A percentile compares a stretch with the other conserved stretches of the same genome.
Conservation (phyloP, 2,113 vertebrate species). For the Hystrix cristata region DNA sequence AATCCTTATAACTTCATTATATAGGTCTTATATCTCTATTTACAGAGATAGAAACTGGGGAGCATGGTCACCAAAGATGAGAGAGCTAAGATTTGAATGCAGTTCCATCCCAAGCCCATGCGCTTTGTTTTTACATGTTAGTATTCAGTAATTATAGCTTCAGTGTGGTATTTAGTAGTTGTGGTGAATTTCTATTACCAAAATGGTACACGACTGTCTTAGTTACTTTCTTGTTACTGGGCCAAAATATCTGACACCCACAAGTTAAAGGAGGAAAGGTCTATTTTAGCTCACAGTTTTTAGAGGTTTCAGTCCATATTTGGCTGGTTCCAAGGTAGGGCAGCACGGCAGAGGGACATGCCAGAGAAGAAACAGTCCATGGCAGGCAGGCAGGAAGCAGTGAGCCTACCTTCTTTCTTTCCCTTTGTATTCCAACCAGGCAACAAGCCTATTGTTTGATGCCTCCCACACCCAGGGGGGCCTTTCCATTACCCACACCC, state of each 20-base stretch:
- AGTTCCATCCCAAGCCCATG: background rate
- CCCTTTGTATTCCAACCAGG: background rate
- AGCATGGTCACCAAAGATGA: background rate
- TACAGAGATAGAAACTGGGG: background rate
- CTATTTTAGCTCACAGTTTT: background rate
- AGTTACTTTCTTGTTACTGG: background rate
- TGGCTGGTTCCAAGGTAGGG: background rate
- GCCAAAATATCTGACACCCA: background rate
- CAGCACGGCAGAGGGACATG: background rate
- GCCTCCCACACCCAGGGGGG: background rate
- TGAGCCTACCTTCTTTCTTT: background rate
- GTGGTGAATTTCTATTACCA: background rate
- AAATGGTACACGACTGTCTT: background rate
- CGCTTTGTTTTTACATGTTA: background rate
- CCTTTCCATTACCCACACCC: background rate
- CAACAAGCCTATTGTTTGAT: background rate
- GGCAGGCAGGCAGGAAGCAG: background rate
- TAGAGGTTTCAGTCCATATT: background rate
- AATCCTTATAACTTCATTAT: background rate
- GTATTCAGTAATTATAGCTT: background rate
- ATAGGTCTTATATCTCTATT: background rate
- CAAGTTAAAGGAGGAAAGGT: background rate
- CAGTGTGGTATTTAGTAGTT: too few relatives aligned
- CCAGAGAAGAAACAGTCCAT: background rate
- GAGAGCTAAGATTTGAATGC: background rate